These are phyloP conservation scores for Platyrinchus mystaceus DNA, from an alignment of 2,797 vertebrate genomes.

Conservation along the genomic window DNA sequence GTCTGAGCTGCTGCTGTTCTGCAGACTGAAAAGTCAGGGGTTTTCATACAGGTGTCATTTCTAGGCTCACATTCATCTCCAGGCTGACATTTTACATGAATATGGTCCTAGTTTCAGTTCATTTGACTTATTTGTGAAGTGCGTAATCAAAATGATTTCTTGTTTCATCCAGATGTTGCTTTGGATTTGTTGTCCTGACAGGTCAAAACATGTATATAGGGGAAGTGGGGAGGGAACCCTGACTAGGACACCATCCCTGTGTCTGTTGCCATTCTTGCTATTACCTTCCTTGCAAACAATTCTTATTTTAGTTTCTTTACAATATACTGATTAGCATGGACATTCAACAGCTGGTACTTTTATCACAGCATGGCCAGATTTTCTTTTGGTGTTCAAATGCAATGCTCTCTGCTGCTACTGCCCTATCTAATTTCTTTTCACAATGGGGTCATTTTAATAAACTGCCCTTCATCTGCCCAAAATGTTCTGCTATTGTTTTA, in stretches of 20 bases:
- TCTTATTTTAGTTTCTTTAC: neutral
- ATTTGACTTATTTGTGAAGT: neutral
- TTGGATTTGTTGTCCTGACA: neutral
- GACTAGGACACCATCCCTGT: neutral
- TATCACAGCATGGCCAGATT: neutral
- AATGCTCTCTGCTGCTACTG: neutral
- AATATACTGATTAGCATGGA: neutral
- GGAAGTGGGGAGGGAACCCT: neutral
- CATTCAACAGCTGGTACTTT: neutral
- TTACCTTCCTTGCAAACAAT: neutral
- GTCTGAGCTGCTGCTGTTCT: neutral
- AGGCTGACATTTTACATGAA: neutral
- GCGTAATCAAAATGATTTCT: neutral
- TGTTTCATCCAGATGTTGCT: neutral
- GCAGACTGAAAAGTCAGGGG: neutral
- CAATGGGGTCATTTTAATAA: neutral
- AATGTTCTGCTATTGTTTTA: neutral
- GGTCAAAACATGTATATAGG: fast-evolving
- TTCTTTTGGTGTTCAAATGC: neutral
- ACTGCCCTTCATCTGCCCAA: neutral
- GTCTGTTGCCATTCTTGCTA: neutral
- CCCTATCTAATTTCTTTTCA: neutral
- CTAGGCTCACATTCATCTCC: neutral
- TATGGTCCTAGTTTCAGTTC: neutral
- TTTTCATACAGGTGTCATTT: neutral